phyloP scores from a whole-genome alignment of 1,140 invertebrate species.

The Melitaea cinxia region DNA sequence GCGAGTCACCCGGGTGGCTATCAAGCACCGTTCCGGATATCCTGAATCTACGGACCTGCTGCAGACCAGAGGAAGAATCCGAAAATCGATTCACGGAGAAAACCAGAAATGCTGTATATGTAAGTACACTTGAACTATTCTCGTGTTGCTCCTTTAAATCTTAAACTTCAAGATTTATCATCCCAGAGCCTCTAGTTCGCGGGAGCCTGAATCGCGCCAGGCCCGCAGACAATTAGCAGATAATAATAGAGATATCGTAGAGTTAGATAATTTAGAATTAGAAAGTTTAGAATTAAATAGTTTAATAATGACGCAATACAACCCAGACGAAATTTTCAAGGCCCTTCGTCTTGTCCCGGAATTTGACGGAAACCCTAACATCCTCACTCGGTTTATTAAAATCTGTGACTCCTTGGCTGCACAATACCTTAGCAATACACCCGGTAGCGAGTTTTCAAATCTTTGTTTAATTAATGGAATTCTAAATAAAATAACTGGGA shows the following conservation, averaged over 20 bases:
- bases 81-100: conserved; percentile 5
- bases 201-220: neutral
- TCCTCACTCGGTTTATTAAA: no score
- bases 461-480: no score
- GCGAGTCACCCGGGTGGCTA: neutral
- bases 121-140: neutral
- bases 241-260: neutral
- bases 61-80: no score
- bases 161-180: neutral
- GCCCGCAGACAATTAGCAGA: neutral
- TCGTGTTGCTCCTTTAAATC: neutral
- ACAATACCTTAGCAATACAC: no score
- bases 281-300: neutral
- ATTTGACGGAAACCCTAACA: no score
- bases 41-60: conserved; percentile 7
- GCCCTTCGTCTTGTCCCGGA: no score
- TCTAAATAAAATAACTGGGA: no score
- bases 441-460: no score
- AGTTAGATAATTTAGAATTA: neutral
- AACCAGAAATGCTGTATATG: conserved; percentile 3
- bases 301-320: no score
- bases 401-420: no score
- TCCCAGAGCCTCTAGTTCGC: neutral
- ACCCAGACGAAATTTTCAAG: no score
- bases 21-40: conserved; percentile 9